Evolutionary conservation across 2,797 vertebrate species (phyloP), one percentile per base, ranked within the genome.

Genomic region (Spea hammondii): DNA sequence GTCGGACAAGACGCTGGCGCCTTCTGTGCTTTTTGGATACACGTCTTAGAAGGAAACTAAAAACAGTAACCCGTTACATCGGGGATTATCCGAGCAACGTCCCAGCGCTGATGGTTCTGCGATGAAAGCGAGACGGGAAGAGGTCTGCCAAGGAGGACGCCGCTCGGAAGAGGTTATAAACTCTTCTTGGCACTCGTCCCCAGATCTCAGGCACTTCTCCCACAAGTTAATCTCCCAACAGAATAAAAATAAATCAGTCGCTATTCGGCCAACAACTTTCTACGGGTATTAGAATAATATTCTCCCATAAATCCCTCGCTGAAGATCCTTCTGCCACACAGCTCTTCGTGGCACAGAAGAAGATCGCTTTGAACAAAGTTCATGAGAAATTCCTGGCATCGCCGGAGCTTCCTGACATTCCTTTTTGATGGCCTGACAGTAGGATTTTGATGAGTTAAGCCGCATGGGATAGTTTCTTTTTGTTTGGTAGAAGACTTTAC

Each of bases 401-500:
- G 49, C 79, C 66, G 76, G 80, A 13, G 5, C 71, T 85, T 84
- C 85, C 78, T 79, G 83, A 70, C 80, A 79, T 88, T 85, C 83
- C 84, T 53, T 74, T 87, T 87, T 88, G 0, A 4, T 82, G 87
- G 83, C 68, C 72, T 5, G 81, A 85, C 76, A 80, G 69, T 48
- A 80, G 82, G 85, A 83, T 74, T 60, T 60, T 80, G 78, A 84
- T 14, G 77, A 82, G 51, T 88, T 88, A 86, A 88, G 83, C 67
- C 80, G 70, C 80, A 80, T 90, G 85, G 65, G 83, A 87, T 69
- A 82, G 32, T 32, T 32, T 32, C 32, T 59, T 75, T 86, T 87
- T 83, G 75, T 82, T 81, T 65, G 84, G 5, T 0, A 64, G 77
- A 83, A 87, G 86, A 86, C 82, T 80, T 59, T 85, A 84, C 76